Evolutionary conservation across 2,113 vertebrate genomes (phyloP).

Genomic region (Crypturellus undulatus): DNA sequence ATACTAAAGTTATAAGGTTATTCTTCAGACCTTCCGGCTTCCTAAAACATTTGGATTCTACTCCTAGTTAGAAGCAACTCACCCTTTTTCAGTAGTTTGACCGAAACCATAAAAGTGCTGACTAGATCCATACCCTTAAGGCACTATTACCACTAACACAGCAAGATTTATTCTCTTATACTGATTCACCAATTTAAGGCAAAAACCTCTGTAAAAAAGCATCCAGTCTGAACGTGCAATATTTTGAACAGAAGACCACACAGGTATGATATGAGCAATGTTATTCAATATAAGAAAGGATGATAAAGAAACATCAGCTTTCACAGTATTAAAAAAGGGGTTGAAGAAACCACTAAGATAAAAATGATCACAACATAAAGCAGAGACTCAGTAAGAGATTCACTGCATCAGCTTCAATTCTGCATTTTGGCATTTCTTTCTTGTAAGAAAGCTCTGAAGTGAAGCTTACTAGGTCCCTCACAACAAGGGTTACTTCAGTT

Average conservation of each 20-base stretch:
- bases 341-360: neutral
- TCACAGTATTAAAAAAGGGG: neutral
- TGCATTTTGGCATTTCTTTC: neutral
- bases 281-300: neutral
- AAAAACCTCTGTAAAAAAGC: neutral
- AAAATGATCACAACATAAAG: neutral
- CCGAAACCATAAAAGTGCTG: neutral
- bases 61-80: neutral
- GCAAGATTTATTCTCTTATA: accelerated
- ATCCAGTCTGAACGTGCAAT: neutral
- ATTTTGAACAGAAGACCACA: neutral
- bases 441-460: neutral
- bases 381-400: neutral
- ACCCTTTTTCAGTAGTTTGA: neutral
- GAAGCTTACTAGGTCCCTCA: neutral
- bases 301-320: neutral
- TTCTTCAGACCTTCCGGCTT: neutral
- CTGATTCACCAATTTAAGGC: neutral
- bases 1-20: neutral
- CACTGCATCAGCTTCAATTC: neutral
- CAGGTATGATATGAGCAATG: neutral
- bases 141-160: accelerated
- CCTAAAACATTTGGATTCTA: neutral
- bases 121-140: neutral
- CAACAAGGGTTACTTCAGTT: neutral